Conservation (phyloP, 2,113 vertebrate species). For the Platanista minor region DNA sequence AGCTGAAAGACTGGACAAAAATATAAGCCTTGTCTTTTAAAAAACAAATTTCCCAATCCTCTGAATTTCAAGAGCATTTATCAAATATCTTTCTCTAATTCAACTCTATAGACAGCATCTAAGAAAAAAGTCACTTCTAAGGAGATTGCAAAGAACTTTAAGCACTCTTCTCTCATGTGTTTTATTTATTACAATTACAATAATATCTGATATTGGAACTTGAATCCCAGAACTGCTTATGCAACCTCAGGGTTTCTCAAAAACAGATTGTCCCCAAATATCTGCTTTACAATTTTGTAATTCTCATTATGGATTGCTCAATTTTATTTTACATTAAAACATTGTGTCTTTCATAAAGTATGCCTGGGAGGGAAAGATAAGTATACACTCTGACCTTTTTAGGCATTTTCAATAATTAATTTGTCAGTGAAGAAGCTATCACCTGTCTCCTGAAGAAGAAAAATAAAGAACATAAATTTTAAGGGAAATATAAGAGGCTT, state of each 20-base stretch:
- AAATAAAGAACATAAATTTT: neutral
- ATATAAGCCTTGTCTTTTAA: neutral
- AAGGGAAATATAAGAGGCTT: neutral
- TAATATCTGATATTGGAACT: neutral
- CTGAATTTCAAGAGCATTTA: neutral
- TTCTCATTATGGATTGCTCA: neutral
- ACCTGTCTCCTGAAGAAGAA: neutral
- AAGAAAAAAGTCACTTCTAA: neutral
- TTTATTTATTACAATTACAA: neutral
- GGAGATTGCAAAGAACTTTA: neutral
- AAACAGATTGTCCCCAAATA: neutral
- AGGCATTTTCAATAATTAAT: constrained; percentile 4
- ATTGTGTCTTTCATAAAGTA: neutral
- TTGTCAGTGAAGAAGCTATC: neutral
- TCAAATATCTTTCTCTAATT: neutral
- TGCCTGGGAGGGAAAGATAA: neutral
- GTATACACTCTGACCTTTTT: neutral
- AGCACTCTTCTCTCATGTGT: neutral
- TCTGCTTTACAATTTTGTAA: neutral
- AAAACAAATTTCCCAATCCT: neutral
- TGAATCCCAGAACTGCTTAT: neutral
- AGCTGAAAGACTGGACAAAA: neutral
- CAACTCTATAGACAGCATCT: neutral
- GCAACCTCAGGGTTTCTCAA: neutral
- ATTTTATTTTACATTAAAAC: neutral